Evolutionary conservation across 2,888 invertebrate species (phyloP), one percentile per base, ranked within the genome.

Genomic region (Metallyticus violacea): DNA sequence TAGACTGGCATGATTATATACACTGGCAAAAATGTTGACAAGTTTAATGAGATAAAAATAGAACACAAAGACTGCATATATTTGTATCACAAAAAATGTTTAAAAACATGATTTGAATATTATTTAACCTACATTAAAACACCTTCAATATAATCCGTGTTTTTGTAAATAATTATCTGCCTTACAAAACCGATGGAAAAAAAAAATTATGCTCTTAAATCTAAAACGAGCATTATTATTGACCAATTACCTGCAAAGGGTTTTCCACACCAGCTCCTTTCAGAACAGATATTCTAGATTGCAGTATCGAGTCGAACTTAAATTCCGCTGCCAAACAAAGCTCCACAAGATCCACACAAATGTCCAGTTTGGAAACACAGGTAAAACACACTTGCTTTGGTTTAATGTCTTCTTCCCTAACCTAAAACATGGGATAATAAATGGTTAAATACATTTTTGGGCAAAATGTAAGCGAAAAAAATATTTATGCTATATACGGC

Each of bases 341-440:
- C 28, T 91, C 90, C 6, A 91, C 87, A 79, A 92, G 91, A 77
- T 91, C 90, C 85, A 89, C 90, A 86, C 91, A 91, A 78, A 91
- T 90, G 88, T 91, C 90, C 25, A 92, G 88, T 89, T 92, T 92
- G n/a, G 90, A 89, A 5, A 90, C 89, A 88, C 92, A 92, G 22
- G 89, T 88, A 85, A 90, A 89, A 87, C 92, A 92, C 27, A 92
- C 90, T 88, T 91, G 91, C 88, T 92, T 91, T 6, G 92, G 92
- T 88, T 92, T 92, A 79, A 77, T 85, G 78, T 87, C 87, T 85
- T 87, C 87, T 62, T 87, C 87, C 62, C 87, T 76, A 6, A 87
- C 87, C 87, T 87, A 79, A 9, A 29, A 15, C 4, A 77, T 1
- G 5, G 25, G 7, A 6, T 22, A 2, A 22, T n/a, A 6, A 29